Percentiles rank a stretch among this genome's conserved stretches.
Evolutionary conservation across 2,113 vertebrate species (phyloP).

Genomic region (Camelus dromedarius): DNA sequence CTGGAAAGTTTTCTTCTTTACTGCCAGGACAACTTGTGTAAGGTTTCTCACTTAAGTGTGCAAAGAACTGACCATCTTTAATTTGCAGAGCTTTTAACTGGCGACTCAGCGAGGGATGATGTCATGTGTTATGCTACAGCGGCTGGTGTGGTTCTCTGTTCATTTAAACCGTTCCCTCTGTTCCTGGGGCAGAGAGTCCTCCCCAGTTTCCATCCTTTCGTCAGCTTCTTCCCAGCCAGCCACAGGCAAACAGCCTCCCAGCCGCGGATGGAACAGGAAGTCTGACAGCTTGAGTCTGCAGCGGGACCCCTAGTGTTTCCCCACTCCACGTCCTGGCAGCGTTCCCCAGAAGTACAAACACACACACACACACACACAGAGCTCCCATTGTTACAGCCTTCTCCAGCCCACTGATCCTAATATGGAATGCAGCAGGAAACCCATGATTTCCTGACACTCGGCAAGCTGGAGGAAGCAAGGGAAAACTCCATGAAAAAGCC

Average conservation of each 20-base stretch:
- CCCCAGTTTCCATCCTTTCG: not conserved
- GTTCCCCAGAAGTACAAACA: constrained; percentile 90
- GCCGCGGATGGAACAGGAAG: constrained; percentile 83
- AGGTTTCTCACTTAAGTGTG: constrained; percentile 31
- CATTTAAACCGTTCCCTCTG: not conserved
- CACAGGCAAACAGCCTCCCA: constrained; percentile 50
- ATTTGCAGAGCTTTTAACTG: constrained; percentile 36
- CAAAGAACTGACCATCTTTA: constrained; percentile 42
- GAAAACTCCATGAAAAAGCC: constrained; percentile 86
- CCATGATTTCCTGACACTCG: constrained; percentile 92
- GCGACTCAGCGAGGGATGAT: constrained; percentile 76
- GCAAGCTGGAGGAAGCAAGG: constrained; percentile 88
- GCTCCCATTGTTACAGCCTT: constrained; percentile 90
- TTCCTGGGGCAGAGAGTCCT: not conserved
- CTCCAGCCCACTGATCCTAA: constrained; percentile 91
- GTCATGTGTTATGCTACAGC: constrained; percentile 73
- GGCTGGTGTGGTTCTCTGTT: constrained; percentile 37
- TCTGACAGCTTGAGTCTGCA: constrained; percentile 85
- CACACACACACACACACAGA: constrained; percentile 89
- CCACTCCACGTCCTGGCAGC: constrained; percentile 88
- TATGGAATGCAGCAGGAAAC: constrained; percentile 93
- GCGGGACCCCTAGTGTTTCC: constrained; percentile 89
- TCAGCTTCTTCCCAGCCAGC: constrained; percentile 54
- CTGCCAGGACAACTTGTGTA: not conserved
- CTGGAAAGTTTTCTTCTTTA: not conserved